A percentile compares a stretch with the other conserved stretches of the same genome.
Conservation (phyloP, 2,113 vertebrate species). For the Origma solitaria region DNA sequence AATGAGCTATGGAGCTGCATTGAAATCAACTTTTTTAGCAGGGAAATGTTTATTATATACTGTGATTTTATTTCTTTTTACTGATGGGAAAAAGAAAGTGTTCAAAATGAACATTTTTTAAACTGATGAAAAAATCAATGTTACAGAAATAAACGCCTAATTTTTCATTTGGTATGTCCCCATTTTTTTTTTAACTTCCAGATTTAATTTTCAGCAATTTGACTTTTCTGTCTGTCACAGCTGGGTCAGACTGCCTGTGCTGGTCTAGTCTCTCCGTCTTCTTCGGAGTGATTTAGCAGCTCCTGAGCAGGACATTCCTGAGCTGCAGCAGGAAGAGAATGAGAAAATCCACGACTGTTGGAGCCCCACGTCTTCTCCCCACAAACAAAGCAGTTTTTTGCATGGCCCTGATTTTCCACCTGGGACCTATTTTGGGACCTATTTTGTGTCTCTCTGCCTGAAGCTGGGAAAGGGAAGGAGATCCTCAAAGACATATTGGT, state of each 20-base stretch:
- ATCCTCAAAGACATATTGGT: neutral
- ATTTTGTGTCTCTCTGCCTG: neutral
- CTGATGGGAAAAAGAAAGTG: neutral
- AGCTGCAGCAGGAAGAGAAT: neutral
- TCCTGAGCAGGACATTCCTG: neutral
- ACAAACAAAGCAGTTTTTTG: neutral
- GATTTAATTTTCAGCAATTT: neutral
- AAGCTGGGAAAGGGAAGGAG: neutral
- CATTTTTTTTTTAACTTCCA: neutral
- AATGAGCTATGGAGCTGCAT: neutral
- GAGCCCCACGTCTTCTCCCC: neutral
- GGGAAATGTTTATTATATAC: neutral
- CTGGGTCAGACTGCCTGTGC: neutral
- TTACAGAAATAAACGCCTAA: neutral
- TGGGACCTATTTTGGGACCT: neutral
- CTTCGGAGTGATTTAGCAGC: neutral
- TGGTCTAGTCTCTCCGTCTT: neutral
- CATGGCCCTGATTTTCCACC: neutral
- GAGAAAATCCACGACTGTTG: rapidly evolving
- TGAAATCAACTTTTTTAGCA: constrained; percentile 13
- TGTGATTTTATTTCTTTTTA: neutral
- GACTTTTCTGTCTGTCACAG: neutral
- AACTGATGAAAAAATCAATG: constrained; percentile 8
- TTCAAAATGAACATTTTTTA: constrained; percentile 22
- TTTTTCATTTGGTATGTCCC: neutral